These are phyloP conservation scores for Semibalanus balanoides DNA, from an alignment of 1,140 invertebrate genomes.

Conservation along the genomic window DNA sequence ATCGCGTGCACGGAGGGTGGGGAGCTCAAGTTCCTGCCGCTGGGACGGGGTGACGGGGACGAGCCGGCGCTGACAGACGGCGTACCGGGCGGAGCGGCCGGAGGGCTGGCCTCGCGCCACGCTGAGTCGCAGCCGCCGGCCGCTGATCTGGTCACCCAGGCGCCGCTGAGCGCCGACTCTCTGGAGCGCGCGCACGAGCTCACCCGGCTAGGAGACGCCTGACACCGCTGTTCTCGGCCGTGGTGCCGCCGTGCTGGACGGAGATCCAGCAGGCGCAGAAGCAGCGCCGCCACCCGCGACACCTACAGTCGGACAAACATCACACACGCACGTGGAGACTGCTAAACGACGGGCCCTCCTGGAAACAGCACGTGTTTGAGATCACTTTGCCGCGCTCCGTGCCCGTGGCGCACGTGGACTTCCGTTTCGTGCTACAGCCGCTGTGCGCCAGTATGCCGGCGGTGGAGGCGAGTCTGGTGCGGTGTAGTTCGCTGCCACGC, in stretches of 20 bases:
- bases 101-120: slow-evolving; percentile 13
- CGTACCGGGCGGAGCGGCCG: slow-evolving; percentile 7
- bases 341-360: slow-evolving; percentile 66
- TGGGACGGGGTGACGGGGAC: slow-evolving; percentile 25
- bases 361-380: slow-evolving; percentile 84
- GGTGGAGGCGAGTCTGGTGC: neutral
- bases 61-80: neutral
- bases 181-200: slow-evolving; percentile 44
- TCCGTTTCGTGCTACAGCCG: slow-evolving; percentile 65
- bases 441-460: slow-evolving; percentile 37
- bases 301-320: slow-evolving; percentile 47
- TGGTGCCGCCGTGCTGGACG: slow-evolving; percentile 81
- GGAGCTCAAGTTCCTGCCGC: slow-evolving; percentile 62
- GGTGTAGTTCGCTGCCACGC: neutral
- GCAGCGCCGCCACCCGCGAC: slow-evolving; percentile 63
- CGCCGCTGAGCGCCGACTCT: slow-evolving; percentile 36
- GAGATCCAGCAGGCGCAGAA: slow-evolving; percentile 80
- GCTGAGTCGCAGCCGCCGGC: slow-evolving; percentile 11
- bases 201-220: slow-evolving; percentile 47
- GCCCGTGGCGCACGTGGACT: slow-evolving; percentile 68
- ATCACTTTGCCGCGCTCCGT: slow-evolving; percentile 56
- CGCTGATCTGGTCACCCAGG: slow-evolving; percentile 39
- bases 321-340: slow-evolving; percentile 69
- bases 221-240: slow-evolving; percentile 52
- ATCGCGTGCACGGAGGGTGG: slow-evolving; percentile 65